Evolutionary conservation across 1,140 invertebrate genomes (phyloP).

Genomic region (Micrasema longulum): DNA sequence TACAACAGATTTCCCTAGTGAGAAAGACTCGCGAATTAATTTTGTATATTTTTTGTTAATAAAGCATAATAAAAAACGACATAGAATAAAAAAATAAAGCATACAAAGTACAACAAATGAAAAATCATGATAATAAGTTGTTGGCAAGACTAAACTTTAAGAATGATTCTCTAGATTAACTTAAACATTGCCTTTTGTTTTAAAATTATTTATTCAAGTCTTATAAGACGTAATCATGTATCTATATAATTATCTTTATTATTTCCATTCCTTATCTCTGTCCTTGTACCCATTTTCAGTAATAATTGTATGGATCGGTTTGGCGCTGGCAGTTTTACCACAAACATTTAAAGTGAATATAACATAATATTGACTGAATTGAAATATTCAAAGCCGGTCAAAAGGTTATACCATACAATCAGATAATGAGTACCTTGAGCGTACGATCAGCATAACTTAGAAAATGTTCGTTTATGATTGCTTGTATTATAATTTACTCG

Average conservation of each 20-base stretch:
- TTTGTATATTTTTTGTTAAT: no score
- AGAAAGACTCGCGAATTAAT: no score
- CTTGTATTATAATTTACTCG: slow-evolving; percentile 41
- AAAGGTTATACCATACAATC: slow-evolving; percentile 28
- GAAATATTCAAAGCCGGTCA: slow-evolving; percentile 36
- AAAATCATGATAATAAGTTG: no score
- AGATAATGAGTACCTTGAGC: not conserved
- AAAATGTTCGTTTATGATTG: slow-evolving; percentile 27
- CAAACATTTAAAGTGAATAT: slow-evolving; percentile 32
- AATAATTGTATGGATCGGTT: slow-evolving; percentile 19
- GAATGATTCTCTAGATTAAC: no score
- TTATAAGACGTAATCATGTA: slow-evolving; percentile 1
- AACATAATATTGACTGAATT: slow-evolving; percentile 24
- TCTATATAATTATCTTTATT: slow-evolving; percentile 25
- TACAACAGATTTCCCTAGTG: no score
- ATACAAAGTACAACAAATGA: no score
- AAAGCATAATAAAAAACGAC: no score
- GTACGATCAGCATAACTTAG: no score
- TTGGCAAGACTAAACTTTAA: no score
- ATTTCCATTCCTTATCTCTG: slow-evolving; percentile 16
- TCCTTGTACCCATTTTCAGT: slow-evolving; percentile 17
- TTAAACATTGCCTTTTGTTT: slow-evolving; percentile 8
- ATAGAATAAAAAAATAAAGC: no score
- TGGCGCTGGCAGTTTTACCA: not conserved
- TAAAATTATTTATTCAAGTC: slow-evolving; percentile 7